Base-by-base conservation (phyloP, 2,113 vertebrate species). In the Phrynosoma platyrhinos region DNA sequence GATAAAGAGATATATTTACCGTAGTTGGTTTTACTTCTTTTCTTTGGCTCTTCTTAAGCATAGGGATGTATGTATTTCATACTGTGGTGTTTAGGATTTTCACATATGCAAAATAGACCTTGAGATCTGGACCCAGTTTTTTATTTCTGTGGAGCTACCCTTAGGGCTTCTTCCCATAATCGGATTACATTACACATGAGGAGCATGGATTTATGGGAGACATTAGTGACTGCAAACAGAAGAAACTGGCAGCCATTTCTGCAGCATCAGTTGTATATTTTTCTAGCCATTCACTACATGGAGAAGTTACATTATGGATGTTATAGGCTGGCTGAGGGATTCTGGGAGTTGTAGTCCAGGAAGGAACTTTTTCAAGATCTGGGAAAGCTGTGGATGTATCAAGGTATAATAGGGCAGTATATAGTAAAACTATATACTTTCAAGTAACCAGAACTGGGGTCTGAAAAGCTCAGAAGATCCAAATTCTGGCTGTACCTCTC, bases 51-150 rank as follows among this genome's bases (percentile, higher is more conserved):
- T 32, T 76, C 90, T 36, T 86, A 80, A 82, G 74, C 18, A 90
- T 82, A 89, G 69, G 0, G 0, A 93, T 91, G 95, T 91, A 83
- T 94, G 85, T 89, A 91, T 94, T 27, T 94, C 91, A 88, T 78
- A 71, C 77, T 4, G 88, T 85, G 84, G 5, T 71, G 4, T 32
- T 25, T 71, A 4, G n/a, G 16, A 9, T 27, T 30, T 62, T 75
- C 27, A 30, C 10, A 47, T 27, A 25, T 40, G 13, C 0, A 64
- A 40, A 62, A 27, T 10, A 85, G 53, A 13, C 32, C 16, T 74
- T 55, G n/a, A 23, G n/a, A 58, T 27, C 8, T 18, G 47, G 52
- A 27, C 55, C 5, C 52, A 32, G 71, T 55, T 10, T 21, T 69
- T 27, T 66, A 69, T 9, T 16, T 9, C n/a, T 32, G 32, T 72